These are phyloP conservation scores for Drosophila helvetica DNA, from an alignment of 2,888 invertebrate species.

Conservation along the genomic window DNA sequence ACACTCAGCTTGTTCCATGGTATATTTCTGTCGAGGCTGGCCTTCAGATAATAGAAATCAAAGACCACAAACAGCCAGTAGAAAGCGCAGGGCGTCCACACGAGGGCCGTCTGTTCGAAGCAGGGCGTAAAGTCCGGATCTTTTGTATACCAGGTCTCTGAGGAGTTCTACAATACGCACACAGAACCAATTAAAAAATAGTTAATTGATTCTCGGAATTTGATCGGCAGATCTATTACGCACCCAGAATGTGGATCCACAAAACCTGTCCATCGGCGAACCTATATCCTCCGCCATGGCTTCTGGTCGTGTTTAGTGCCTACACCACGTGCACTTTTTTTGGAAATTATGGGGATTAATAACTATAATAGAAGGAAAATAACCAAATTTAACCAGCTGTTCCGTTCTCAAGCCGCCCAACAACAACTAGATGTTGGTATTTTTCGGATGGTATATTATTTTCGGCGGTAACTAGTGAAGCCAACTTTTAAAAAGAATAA, in stretches of 20 bases:
- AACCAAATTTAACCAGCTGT: conserved; percentile 42
- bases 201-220: background rate
- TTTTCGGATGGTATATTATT: conserved; percentile 13
- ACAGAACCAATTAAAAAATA: background rate
- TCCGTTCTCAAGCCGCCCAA: conserved; percentile 34
- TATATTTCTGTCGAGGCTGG: conserved; percentile 90
- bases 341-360: conserved; percentile 17
- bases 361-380: conserved; percentile 38
- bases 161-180: conserved; percentile 87
- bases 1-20: conserved; percentile 91
- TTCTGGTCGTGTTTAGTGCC: conserved; percentile 15
- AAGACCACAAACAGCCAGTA: conserved; percentile 91
- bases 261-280: conserved; percentile 90
- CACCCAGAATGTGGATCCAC: conserved; percentile 93
- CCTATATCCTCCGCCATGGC: conserved; percentile 78
- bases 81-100: conserved; percentile 95
- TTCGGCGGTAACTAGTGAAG: background rate
- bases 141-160: conserved; percentile 91
- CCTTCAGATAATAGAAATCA: conserved; percentile 90
- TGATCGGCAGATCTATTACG: conserved; percentile 80
- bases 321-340: conserved; percentile 39
- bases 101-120: conserved; percentile 94
- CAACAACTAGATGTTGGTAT: conserved; percentile 18
- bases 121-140: conserved; percentile 95
- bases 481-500: no score